Conservation (phyloP, 2,113 vertebrate species). For the Albula glossodonta region DNA sequence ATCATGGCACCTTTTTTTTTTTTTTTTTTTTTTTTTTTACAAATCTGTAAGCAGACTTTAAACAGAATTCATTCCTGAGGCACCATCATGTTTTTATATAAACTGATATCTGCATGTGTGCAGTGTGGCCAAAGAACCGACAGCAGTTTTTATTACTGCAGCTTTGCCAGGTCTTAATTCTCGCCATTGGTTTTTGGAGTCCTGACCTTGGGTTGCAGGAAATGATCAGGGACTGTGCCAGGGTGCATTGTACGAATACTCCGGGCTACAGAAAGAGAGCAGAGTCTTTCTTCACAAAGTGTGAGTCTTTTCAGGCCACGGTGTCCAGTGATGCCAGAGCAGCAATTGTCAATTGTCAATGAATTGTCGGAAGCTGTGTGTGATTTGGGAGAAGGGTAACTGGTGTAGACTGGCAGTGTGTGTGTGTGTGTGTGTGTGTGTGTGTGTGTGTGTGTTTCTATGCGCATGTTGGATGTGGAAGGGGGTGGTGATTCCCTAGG, state of each 20-base stretch:
- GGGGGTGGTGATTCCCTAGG: no score
- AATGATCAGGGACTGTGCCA: background rate
- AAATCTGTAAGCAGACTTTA: background rate
- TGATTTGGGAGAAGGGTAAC: background rate
- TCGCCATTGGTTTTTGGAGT: no score
- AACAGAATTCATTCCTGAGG: background rate
- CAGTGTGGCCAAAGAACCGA: no score
- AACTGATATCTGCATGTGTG: background rate
- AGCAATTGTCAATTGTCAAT: background rate
- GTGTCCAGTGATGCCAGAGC: background rate
- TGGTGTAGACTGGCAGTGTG: slow-evolving; percentile 32
- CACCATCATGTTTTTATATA: background rate
- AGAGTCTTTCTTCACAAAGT: background rate
- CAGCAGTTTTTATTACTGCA: no score
- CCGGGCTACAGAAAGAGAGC: background rate
- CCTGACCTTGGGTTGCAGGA: no score
- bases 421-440: slow-evolving; percentile 30
- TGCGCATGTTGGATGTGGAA: no score
- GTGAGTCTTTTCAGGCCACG: background rate
- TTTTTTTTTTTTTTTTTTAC: background rate
- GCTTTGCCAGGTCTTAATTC: no score
- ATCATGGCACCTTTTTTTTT: background rate
- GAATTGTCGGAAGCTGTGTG: background rate
- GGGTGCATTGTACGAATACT: background rate
- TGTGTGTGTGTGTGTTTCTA: background rate